Evolutionary conservation across 2,888 invertebrate species (phyloP).

Genomic region (Eupelmus urozonus): DNA sequence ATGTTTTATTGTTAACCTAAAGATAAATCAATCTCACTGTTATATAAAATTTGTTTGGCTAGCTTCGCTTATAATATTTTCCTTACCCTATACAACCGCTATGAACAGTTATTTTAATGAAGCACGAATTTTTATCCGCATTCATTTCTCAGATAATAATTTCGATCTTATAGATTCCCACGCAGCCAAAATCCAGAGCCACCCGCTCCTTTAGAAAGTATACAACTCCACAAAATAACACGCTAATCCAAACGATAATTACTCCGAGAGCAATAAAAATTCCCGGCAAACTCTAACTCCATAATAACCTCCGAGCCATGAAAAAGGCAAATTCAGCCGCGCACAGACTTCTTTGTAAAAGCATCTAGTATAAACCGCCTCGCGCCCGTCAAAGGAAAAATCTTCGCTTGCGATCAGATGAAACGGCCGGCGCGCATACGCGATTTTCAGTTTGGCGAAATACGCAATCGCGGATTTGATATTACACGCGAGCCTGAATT

Average conservation of each 20-base stretch:
- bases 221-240: background rate
- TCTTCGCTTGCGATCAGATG: conserved; percentile 8
- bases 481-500: conserved; percentile 16
- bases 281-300: background rate
- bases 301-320: background rate
- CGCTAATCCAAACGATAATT: conserved; percentile 43
- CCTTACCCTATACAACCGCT: no score
- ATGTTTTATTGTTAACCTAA: no score
- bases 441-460: conserved; percentile 19
- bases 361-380: background rate
- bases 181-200: no score
- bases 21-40: no score
- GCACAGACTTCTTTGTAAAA: background rate
- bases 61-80: no score
- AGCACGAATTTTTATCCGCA: no score
- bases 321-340: background rate
- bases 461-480: background rate
- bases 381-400: no score
- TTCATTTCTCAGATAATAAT: no score
- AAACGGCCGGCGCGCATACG: background rate
- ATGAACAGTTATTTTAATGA: no score
- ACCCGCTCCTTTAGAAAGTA: no score
- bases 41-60: no score
- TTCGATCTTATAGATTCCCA: no score
- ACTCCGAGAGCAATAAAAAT: conserved; percentile 37